A percentile compares a stretch with the other conserved stretches of the same genome.
Evolutionary conservation across 2,888 invertebrate genomes (phyloP).

Genomic region (Torymus auratus): DNA sequence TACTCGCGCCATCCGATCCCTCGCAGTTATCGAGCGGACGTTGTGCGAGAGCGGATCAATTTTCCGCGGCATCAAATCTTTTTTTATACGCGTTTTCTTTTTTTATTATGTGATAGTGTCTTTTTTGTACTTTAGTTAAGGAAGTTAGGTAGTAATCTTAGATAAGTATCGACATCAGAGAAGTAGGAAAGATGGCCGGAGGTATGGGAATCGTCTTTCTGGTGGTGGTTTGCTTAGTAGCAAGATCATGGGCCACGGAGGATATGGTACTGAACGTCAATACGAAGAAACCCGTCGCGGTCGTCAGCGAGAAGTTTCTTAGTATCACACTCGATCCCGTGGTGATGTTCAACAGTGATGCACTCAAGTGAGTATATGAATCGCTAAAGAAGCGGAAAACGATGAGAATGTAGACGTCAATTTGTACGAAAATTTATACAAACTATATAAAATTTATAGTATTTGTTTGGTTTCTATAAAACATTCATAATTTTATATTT

Average conservation of each 20-base stretch:
- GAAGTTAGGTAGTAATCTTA: neutral
- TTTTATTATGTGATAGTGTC: constrained; percentile 36
- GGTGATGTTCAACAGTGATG: constrained; percentile 79
- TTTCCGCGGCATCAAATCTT: neutral
- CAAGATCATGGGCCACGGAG: constrained; percentile 65
- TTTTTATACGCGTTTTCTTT: constrained; percentile 19
- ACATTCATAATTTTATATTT: no score
- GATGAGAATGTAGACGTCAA: no score
- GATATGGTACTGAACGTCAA: constrained; percentile 80
- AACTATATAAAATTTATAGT: no score
- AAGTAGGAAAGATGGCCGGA: constrained; percentile 49
- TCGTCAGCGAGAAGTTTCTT: constrained; percentile 84
- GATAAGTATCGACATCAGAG: neutral
- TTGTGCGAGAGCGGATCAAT: constrained; percentile 11
- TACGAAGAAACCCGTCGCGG: constrained; percentile 81
- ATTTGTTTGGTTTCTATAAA: no score
- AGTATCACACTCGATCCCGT: constrained; percentile 86
- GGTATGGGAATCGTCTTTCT: neutral
- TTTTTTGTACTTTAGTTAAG: constrained; percentile 37
- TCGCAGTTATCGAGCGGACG: constrained; percentile 39
- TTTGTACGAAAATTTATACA: no score
- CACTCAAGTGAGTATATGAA: constrained; percentile 73
- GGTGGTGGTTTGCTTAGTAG: constrained; percentile 26
- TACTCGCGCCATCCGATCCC: neutral
- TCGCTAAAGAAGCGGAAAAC: no score